Conservation (phyloP, 2,888 invertebrate genomes). For the Mythimna vitellina region DNA sequence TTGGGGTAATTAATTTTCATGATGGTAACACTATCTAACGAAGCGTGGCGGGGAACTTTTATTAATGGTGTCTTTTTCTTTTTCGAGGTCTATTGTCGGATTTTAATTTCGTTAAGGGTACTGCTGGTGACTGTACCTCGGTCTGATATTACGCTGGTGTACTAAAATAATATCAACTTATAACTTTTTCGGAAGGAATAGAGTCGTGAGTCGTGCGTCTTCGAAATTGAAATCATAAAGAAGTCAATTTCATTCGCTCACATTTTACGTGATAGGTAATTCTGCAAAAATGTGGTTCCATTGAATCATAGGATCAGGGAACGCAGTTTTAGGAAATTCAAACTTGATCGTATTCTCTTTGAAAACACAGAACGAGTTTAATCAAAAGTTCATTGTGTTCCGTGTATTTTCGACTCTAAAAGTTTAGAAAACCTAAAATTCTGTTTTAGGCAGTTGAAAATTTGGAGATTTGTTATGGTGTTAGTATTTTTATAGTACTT, state of each 20-base stretch:
- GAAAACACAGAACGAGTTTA: constrained; percentile 27
- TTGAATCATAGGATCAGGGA: constrained; percentile 35
- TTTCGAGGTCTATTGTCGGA: constrained; percentile 19
- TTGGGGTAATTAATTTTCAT: constrained; percentile 60
- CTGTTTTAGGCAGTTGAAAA: constrained; percentile 19
- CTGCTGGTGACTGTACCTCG: constrained; percentile 23
- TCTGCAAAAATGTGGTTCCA: constrained; percentile 40
- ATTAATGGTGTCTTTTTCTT: constrained; percentile 47
- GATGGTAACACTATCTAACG: constrained; percentile 52
- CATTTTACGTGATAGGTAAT: constrained; percentile 46
- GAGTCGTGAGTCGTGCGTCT: constrained; percentile 31
- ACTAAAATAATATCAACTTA: constrained; percentile 43
- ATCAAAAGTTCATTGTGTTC: constrained; percentile 28
- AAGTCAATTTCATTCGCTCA: constrained; percentile 43
- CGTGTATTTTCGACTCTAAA: constrained; percentile 21
- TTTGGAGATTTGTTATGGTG: constrained; percentile 1
- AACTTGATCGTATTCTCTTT: constrained; percentile 23
- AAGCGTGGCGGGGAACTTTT: constrained; percentile 48
- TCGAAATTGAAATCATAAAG: constrained; percentile 53
- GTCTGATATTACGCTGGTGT: constrained; percentile 20
- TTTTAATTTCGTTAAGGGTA: constrained; percentile 37
- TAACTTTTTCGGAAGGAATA: constrained; percentile 41
- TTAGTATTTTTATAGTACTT: neutral
- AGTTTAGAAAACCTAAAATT: constrained; percentile 28
- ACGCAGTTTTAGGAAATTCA: constrained; percentile 20